Conservation (phyloP, 1,140 invertebrate genomes). For the Drosophila chauvacae region DNA sequence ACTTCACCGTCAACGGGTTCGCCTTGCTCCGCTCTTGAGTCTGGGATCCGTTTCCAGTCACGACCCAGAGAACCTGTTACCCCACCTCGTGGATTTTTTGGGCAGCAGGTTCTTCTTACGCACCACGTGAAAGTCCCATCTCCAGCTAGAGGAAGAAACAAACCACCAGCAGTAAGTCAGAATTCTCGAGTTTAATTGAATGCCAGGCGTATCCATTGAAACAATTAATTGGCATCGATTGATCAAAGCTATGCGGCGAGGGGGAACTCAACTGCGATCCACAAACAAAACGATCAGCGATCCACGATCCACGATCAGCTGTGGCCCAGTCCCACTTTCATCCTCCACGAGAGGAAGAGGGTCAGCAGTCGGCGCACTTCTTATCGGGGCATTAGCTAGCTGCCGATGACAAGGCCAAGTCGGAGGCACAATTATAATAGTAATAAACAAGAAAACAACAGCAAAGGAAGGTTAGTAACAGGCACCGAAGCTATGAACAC, state of each 20-base stretch:
- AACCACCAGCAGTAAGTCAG: slow-evolving; percentile 17
- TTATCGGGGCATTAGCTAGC: slow-evolving; percentile 24
- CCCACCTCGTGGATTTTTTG: slow-evolving; percentile 28
- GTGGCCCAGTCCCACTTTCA: slow-evolving; percentile 30
- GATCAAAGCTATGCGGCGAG: slow-evolving; percentile 14
- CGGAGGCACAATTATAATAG: slow-evolving; percentile 3
- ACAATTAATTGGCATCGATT: slow-evolving; percentile 39
- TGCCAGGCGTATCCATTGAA: background rate
- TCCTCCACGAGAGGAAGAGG: slow-evolving; percentile 13
- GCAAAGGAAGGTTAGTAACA: background rate
- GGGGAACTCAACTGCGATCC: slow-evolving; percentile 9
- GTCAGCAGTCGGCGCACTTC: slow-evolving; percentile 32
- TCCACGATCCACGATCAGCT: slow-evolving; percentile 18
- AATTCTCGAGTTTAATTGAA: slow-evolving; percentile 12
- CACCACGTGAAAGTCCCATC: slow-evolving; percentile 1
- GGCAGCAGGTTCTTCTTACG: slow-evolving; percentile 41
- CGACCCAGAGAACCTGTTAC: slow-evolving; percentile 40
- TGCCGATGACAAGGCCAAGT: slow-evolving; percentile 38
- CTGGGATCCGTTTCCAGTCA: slow-evolving; percentile 26
- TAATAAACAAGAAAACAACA: slow-evolving; percentile 27
- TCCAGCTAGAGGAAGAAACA: background rate
- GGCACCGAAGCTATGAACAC: background rate
- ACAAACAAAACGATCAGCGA: slow-evolving; percentile 29
- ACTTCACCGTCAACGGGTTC: slow-evolving; percentile 49
- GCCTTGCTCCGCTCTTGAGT: slow-evolving; percentile 22